These are phyloP conservation scores for Microtus richardsoni DNA, from an alignment of 2,113 vertebrate genomes.

Conservation along the genomic window DNA sequence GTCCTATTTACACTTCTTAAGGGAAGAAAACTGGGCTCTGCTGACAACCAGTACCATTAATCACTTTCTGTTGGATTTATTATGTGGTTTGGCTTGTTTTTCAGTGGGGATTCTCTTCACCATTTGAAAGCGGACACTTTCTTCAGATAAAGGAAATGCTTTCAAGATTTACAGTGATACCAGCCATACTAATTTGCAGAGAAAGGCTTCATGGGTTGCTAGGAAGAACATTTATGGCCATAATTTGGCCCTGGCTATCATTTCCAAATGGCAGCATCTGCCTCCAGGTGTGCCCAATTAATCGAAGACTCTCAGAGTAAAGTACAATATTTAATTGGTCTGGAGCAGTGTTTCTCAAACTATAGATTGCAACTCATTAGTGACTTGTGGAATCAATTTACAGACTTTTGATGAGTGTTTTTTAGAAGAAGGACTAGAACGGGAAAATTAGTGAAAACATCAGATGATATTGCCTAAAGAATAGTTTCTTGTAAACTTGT, in stretches of 20 bases:
- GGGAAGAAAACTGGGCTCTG: conserved; percentile 38
- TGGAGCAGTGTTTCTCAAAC: conserved; percentile 51
- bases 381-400: conserved; percentile 54
- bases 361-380: conserved; percentile 52
- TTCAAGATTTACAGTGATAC: conserved; percentile 49
- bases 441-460: background rate
- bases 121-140: conserved; percentile 67
- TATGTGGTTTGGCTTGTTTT: conserved; percentile 46
- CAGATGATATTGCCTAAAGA: background rate
- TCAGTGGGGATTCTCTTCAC: conserved; percentile 59
- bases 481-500: background rate
- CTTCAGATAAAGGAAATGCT: conserved; percentile 58
- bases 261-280: conserved; percentile 23
- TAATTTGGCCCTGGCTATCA: background rate
- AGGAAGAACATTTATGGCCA: conserved; percentile 23
- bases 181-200: conserved; percentile 37
- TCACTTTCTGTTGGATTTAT: conserved; percentile 69
- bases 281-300: conserved; percentile 51
- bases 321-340: conserved; percentile 58
- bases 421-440: conserved; percentile 44
- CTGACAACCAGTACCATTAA: conserved; percentile 29
- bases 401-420: conserved; percentile 25
- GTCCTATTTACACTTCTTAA: conserved; percentile 41
- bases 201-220: conserved; percentile 19
- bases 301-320: conserved; percentile 42